A percentile compares a stretch with the other conserved stretches of the same genome.
These are phyloP conservation scores for Danio albolineatus DNA, from an alignment of 2,797 vertebrate genomes.

Conservation along the genomic window DNA sequence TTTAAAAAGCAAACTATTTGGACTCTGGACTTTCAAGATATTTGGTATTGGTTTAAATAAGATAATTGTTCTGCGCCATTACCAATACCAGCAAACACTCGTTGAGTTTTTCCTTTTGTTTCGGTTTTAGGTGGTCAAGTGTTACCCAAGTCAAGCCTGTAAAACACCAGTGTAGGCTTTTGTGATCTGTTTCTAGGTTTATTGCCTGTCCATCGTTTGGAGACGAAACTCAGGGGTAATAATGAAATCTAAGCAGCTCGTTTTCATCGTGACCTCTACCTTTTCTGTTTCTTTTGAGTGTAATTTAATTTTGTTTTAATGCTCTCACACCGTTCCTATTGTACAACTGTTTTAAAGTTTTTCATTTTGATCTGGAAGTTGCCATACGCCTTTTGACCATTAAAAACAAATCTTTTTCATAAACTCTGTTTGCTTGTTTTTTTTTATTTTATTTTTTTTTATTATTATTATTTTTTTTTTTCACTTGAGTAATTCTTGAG, in stretches of 20 bases:
- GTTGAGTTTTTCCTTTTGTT: slow-evolving; percentile 22
- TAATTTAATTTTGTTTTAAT: slow-evolving; percentile 30
- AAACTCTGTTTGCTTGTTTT: neutral
- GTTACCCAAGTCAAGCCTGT: slow-evolving; percentile 15
- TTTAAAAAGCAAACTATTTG: slow-evolving; percentile 8
- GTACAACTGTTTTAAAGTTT: slow-evolving; percentile 35
- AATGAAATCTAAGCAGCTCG: slow-evolving; percentile 38
- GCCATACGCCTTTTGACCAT: slow-evolving; percentile 40
- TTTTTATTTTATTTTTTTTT: too few relatives aligned
- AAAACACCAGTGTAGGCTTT: slow-evolving; percentile 1
- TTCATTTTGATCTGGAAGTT: slow-evolving; percentile 23
- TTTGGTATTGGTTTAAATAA: slow-evolving; percentile 38
- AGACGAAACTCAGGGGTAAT: slow-evolving; percentile 46
- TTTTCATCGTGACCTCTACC: slow-evolving; percentile 15
- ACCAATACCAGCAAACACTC: slow-evolving; percentile 19
- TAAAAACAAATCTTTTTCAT: slow-evolving; percentile 32
- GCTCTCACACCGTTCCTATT: slow-evolving; percentile 15
- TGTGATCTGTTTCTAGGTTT: slow-evolving; percentile 26
- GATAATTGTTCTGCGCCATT: slow-evolving; percentile 15
- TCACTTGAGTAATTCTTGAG: too few relatives aligned
- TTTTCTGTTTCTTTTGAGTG: slow-evolving; percentile 2
- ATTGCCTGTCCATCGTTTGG: slow-evolving; percentile 26
- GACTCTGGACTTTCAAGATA: slow-evolving; percentile 45
- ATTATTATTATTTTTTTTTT: too few relatives aligned
- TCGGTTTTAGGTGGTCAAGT: slow-evolving; percentile 6